A percentile compares a stretch with the other conserved stretches of the same genome.
Evolutionary conservation across 2,888 invertebrate species (phyloP).

Genomic region (Drosophila phalerata): DNA sequence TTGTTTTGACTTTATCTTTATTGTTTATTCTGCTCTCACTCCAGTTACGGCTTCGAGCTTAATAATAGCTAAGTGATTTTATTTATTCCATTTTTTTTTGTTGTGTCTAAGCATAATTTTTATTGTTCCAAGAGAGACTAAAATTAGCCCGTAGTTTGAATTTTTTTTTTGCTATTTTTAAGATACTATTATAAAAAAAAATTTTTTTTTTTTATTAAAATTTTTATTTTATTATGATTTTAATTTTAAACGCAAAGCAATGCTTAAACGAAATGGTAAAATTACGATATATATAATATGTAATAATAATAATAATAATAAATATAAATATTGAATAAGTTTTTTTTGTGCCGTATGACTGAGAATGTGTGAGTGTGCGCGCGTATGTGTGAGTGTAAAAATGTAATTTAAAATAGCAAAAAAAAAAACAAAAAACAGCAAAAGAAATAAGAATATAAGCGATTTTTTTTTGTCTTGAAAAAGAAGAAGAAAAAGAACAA

Average conservation of each 20-base stretch:
- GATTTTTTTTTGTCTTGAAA: conserved; percentile 61
- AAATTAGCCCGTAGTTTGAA: conserved; percentile 68
- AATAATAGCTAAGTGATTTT: conserved; percentile 68
- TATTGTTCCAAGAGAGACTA: conserved; percentile 76
- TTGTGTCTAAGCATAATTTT: conserved; percentile 38
- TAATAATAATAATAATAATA: conserved; percentile 42
- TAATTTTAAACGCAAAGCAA: conserved; percentile 55
- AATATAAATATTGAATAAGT: conserved; percentile 39
- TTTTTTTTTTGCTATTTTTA: conserved; percentile 63
- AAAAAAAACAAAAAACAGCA: conserved; percentile 14
- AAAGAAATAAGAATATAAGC: conserved; percentile 40
- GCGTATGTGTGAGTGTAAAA: conserved; percentile 54
- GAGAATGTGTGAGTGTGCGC: conserved; percentile 24
- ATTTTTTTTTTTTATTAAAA: conserved; percentile 11
- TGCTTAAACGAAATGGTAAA: conserved; percentile 66
- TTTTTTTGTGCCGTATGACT: conserved; percentile 46
- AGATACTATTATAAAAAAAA: conserved; percentile 24
- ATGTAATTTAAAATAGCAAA: conserved; percentile 79
- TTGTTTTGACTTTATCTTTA: conserved; percentile 9
- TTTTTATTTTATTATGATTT: conserved; percentile 19
- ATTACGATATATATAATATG: conserved; percentile 58
- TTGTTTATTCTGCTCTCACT: conserved; percentile 21
- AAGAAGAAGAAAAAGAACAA: conserved; percentile 22
- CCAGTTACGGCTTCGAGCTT: conserved; percentile 69
- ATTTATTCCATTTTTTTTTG: conserved; percentile 58